Evolutionary conservation across 1,140 invertebrate genomes (phyloP).

Genomic region (Penaeus vannamei): DNA sequence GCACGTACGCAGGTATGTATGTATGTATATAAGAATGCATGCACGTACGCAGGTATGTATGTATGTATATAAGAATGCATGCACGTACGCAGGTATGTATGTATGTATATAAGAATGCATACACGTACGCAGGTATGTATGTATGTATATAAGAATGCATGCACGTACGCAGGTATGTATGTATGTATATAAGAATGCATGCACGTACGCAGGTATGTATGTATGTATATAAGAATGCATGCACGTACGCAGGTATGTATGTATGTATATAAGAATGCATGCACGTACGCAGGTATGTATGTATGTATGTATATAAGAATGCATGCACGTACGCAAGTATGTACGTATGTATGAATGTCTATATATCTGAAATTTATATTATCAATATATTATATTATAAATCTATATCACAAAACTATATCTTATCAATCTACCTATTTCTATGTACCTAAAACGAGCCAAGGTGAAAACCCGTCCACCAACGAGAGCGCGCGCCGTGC

Average conservation of each 20-base stretch:
- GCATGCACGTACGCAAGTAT: neutral
- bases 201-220: neutral
- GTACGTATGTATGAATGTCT: no score
- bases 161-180: neutral
- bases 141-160: neutral
- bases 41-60: neutral
- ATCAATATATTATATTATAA: no score
- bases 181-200: no score
- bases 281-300: neutral
- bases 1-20: no score
- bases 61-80: neutral
- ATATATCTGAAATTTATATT: no score
- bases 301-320: neutral
- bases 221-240: neutral
- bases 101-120: neutral
- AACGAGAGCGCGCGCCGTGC: no score
- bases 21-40: no score
- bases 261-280: no score
- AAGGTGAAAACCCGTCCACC: no score
- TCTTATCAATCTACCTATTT: no score
- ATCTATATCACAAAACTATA: no score
- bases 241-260: neutral
- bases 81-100: neutral
- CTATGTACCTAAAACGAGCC: no score
- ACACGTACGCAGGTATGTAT: neutral